phyloP scores from a whole-genome alignment of 2,888 invertebrate genomes.

The Lepidocyrtinus sp. region DNA sequence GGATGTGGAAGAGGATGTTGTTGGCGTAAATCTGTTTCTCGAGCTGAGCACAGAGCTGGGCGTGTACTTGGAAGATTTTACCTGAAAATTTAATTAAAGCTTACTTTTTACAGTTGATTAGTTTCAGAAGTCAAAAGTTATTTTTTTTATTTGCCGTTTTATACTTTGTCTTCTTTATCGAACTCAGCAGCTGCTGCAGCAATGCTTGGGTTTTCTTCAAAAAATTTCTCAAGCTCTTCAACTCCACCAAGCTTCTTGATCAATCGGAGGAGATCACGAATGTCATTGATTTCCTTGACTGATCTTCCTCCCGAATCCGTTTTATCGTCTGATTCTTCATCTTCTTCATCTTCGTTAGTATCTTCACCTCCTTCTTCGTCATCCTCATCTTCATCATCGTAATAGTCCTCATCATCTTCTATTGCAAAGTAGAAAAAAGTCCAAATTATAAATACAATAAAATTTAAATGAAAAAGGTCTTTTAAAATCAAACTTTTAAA shows the following conservation, averaged over 20 bases:
- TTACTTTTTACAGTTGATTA: background rate
- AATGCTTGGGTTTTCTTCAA: constrained; percentile 69
- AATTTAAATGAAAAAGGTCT: too few species aligned
- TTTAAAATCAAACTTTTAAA: too few species aligned
- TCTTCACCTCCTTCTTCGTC: constrained; percentile 75
- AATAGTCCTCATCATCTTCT: constrained; percentile 72
- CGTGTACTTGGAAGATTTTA: constrained; percentile 49
- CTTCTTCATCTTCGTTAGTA: constrained; percentile 73
- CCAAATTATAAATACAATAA: too few species aligned
- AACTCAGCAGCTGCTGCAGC: constrained; percentile 66
- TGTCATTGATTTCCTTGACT: constrained; percentile 68
- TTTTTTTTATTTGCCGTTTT: background rate
- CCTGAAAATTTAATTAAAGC: constrained; percentile 26
- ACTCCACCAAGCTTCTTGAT: constrained; percentile 78
- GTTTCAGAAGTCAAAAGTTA: background rate
- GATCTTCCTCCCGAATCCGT: constrained; percentile 61
- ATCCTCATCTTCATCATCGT: constrained; percentile 71
- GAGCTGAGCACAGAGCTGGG: constrained; percentile 51
- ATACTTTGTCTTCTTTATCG: constrained; percentile 55
- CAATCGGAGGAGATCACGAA: constrained; percentile 65
- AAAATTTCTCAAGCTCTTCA: constrained; percentile 82
- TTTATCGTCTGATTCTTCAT: constrained; percentile 59
- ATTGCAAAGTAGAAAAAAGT: too few species aligned
- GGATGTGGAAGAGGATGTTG: constrained; percentile 29
- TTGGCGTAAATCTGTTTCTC: constrained; percentile 63